Evolutionary conservation across 2,888 invertebrate genomes (phyloP), one percentile per base, ranked within the genome.

Genomic region (Erebia aethiops): DNA sequence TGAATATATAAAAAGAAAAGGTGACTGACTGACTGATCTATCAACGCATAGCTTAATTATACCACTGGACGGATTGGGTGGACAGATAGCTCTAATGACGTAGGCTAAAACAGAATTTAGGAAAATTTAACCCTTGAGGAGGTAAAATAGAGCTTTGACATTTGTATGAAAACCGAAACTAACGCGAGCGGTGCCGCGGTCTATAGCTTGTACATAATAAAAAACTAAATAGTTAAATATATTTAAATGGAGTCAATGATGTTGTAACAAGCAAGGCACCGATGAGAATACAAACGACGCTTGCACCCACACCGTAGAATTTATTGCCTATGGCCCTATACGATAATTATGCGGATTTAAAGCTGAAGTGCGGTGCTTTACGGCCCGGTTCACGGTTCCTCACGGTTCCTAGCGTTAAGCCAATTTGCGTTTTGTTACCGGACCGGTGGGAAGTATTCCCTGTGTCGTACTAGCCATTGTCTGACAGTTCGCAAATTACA

Each of bases 301-400:
- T 77, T 77, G 79, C 81, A 80, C 84, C 83, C 84, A 82, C 84
- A 81, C 81, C 76, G 77, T 76, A 81, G 80, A 84, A 92, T 91
- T 91, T 92, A 92, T 91, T 80, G 84, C 87, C 84, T 85, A n/a
- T n/a, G n/a, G n/a, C n/a, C n/a, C n/a, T n/a, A 86, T 87, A 84
- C 87, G 86, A 91, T 91, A 91, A 91, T 91, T 91, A 89, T 90
- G 85, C 87, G 87, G 88, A 90, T 88, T 88, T 88, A 86, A 87
- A 86, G 85, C 83, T 84, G 84, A 86, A 85, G 83, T 83, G 84
- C 84, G 82, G 87, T 87, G 85, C 84, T 86, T 85, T 88, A 89
- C 87, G 84, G 86, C 82, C 82, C 82, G 82, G 85, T 82, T 87
- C 86, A 87, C 86, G 83, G 86, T 87, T 85, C 85, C 87, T 89